Conservation (phyloP, 2,797 vertebrate genomes). For the Rhadinocentrus ornatus region DNA sequence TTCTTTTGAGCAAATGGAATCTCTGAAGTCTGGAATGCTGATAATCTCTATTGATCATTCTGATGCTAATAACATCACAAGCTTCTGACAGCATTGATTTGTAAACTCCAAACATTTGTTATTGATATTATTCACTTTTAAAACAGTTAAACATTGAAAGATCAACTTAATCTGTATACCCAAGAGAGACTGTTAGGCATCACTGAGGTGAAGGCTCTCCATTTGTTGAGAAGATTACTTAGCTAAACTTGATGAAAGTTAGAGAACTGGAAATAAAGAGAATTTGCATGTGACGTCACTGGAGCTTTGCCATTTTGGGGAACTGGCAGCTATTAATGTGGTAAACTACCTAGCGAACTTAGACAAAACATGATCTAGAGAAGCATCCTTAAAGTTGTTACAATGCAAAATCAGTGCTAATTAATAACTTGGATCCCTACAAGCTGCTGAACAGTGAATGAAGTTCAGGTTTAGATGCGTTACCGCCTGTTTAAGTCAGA, state of each 20-base stretch:
- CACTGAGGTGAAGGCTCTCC: too few species aligned
- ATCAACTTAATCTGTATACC: too few species aligned
- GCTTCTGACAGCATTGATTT: too few species aligned
- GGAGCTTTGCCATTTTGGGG: background rate
- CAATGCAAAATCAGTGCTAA: background rate
- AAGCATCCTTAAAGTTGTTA: background rate
- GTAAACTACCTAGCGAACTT: background rate
- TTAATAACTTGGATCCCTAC: background rate
- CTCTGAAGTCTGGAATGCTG: background rate
- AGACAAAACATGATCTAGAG: background rate
- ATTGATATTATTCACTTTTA: too few species aligned
- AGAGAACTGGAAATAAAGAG: too few species aligned
- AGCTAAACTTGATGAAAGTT: too few species aligned
- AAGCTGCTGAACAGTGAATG: too few species aligned
- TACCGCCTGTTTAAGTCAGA: background rate
- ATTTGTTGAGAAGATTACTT: too few species aligned
- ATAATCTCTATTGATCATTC: conserved; percentile 4
- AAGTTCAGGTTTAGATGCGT: background rate
- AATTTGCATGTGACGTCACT: too few species aligned
- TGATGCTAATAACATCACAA: conserved; percentile 11
- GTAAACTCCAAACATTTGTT: too few species aligned
- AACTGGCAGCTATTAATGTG: background rate
- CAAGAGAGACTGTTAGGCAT: too few species aligned
- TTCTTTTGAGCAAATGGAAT: conserved; percentile 13
- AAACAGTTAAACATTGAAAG: too few species aligned